Conservation (phyloP, 2,113 vertebrate species). For the Hydropotes inermis region DNA sequence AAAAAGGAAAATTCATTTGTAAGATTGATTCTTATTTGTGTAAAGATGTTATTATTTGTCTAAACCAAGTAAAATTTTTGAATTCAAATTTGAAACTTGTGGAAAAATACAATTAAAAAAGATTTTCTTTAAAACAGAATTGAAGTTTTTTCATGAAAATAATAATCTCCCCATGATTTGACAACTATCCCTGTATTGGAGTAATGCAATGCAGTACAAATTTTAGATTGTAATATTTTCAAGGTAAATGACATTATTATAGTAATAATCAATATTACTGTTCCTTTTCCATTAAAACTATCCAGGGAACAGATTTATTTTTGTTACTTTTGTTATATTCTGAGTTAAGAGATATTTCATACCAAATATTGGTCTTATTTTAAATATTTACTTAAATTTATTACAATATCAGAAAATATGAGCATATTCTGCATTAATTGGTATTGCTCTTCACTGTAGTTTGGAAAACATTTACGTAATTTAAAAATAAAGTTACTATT, state of each 20-base stretch:
- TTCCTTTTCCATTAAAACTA: neutral
- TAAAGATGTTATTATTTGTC: slow-evolving; percentile 54
- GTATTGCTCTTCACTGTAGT: neutral
- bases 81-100: slow-evolving; percentile 65
- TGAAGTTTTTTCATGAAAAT: slow-evolving; percentile 51
- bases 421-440: slow-evolving; percentile 24
- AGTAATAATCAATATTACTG: neutral
- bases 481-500: slow-evolving; percentile 49
- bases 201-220: slow-evolving; percentile 59
- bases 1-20: slow-evolving; percentile 70
- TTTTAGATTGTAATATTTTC: slow-evolving; percentile 64
- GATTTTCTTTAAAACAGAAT: slow-evolving; percentile 43
- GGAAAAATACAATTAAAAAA: slow-evolving; percentile 48
- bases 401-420: slow-evolving; percentile 58
- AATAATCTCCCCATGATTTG: slow-evolving; percentile 74
- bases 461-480: slow-evolving; percentile 24
- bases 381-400: slow-evolving; percentile 44
- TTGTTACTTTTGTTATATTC: neutral
- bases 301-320: neutral
- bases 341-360: neutral
- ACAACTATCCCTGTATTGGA: slow-evolving; percentile 69
- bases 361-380: neutral
- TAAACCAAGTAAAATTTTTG: slow-evolving; percentile 31
- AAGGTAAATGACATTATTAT: slow-evolving; percentile 47
- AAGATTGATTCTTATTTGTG: slow-evolving; percentile 39